Evolutionary conservation across 2,888 invertebrate genomes (phyloP), one percentile per base, ranked within the genome.

Genomic region (Barypeithes pellucidus): DNA sequence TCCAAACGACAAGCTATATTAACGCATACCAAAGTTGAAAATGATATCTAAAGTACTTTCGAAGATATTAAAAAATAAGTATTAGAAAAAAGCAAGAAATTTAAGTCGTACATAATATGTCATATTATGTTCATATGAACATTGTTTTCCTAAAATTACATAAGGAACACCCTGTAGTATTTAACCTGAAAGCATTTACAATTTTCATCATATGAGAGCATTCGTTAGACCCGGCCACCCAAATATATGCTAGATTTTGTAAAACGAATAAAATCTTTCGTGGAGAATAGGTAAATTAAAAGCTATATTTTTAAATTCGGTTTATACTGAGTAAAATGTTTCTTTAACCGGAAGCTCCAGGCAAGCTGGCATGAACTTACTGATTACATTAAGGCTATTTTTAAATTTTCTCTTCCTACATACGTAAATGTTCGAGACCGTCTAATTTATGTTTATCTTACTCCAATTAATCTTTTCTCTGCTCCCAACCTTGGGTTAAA

Each of bases 301-400:
- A 57, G 33, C 18, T 61, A 39, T 68, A 68, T 68, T 70, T 63
- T 70, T 63, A 63, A 70, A 54, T 39, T 43, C 22, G 57, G 36
- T 70, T 63, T 70, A 70, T 70, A 45, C 50, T 33, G 14, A 45
- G 24, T 45, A 45, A 61, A 33, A 50, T 47, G 33, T 63, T 50
- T 50, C 33, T 20, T 36, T 36, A 52, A 66, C 69, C 69, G 73
- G 73, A 73, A 73, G 61, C 73, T 9, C 39, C 29, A 22, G 33
- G 52, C 45, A 68, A 54, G 47, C 68, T 29, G 65, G 61, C 69
- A 47, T 54, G 70, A 66, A 73, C 70, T 61, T 66, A 47, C 67
- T 67, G 74, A 74, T 74, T 74, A 74, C 74, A 74, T 74, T 71
- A 71, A 20, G 22, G 70, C 70, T 74, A 74, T 74, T 74, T 74